A percentile compares a stretch with the other conserved stretches of the same genome.
Evolutionary conservation across 2,113 vertebrate genomes (phyloP).

Genomic region (Burhinus oedicnemus): DNA sequence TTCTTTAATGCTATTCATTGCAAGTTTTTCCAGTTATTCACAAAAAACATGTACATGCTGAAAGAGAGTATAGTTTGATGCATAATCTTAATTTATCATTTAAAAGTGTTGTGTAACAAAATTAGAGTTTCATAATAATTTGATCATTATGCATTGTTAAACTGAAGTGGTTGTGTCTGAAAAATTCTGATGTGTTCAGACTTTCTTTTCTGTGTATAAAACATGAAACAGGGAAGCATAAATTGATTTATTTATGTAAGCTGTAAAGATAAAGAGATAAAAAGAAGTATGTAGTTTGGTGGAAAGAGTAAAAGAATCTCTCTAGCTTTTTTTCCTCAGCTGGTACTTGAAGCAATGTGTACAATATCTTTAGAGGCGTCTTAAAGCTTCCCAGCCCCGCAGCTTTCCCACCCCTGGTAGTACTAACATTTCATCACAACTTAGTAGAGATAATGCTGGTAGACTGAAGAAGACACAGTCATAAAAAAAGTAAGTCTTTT

Average conservation of each 20-base stretch:
- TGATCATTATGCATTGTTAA: background rate
- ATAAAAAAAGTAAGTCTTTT: background rate
- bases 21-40: background rate
- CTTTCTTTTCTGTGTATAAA: background rate
- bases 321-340: background rate
- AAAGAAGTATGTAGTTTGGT: background rate
- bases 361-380: background rate
- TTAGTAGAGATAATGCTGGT: background rate
- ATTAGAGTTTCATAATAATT: background rate
- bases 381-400: background rate
- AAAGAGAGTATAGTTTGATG: background rate
- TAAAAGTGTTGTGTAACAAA: background rate
- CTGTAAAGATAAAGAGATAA: too few species aligned
- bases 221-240: background rate
- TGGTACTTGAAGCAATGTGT: background rate
- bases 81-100: background rate
- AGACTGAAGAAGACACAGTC: background rate
- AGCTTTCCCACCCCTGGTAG: background rate
- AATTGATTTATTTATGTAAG: background rate
- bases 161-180: background rate
- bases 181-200: background rate
- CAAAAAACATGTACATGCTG: background rate
- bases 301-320: background rate
- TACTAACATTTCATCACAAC: background rate
- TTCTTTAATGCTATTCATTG: background rate